These are phyloP conservation scores for Megalopta genalis DNA, from an alignment of 1,140 invertebrate species.

Conservation along the genomic window DNA sequence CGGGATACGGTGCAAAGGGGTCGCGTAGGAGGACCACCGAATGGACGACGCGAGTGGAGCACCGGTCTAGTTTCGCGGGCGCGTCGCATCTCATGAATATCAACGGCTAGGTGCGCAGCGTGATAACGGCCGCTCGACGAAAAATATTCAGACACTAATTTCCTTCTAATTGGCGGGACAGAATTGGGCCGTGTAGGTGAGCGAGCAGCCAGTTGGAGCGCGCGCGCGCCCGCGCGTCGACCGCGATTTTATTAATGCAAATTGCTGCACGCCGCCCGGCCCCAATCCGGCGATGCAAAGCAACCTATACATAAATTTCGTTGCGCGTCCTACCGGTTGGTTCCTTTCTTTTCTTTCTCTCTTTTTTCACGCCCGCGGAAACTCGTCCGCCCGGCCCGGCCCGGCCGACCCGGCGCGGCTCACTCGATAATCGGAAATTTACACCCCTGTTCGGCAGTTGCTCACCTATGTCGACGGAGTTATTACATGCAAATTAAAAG, in stretches of 20 bases:
- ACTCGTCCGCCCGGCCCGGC: not conserved
- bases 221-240: not conserved
- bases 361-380: no score
- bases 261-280: conserved; percentile 12
- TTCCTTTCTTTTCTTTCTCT: not conserved
- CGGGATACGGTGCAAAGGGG: not conserved
- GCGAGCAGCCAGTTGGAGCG: not conserved
- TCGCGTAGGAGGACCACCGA: not conserved
- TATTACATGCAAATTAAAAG: no score
- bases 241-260: conserved; percentile 40
- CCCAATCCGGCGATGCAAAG: conserved; percentile 12
- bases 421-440: conserved; percentile 5
- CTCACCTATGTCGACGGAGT: not conserved
- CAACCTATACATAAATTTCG: conserved; percentile 30
- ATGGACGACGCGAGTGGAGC: conserved; percentile 6
- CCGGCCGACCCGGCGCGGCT: no score
- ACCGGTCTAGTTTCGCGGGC: conserved; percentile 18
- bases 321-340: not conserved
- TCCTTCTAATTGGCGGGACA: conserved; percentile 36
- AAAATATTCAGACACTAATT: conserved; percentile 46
- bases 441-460: not conserved
- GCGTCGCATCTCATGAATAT: conserved; percentile 39
- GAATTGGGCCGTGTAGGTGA: conserved; percentile 31
- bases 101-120: not conserved
- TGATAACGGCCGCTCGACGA: conserved; percentile 12